Evolutionary conservation across 2,888 invertebrate species (phyloP).

Genomic region (Caenorhabditis auriculariae): DNA sequence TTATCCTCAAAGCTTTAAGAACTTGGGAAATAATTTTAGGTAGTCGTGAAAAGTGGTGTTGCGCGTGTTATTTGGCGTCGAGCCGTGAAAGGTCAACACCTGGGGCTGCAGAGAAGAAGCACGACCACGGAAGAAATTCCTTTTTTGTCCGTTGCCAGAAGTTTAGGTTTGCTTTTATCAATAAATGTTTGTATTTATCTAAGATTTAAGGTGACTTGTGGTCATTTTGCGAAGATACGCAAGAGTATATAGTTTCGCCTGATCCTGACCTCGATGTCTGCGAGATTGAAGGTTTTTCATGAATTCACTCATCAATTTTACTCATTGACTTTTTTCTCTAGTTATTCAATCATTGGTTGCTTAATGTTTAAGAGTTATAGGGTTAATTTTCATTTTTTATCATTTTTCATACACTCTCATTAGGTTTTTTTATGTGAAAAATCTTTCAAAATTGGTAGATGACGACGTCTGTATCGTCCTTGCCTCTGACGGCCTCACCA

Average conservation of each 20-base stretch:
- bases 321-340: too few relatives aligned
- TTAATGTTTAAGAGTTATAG: too few relatives aligned
- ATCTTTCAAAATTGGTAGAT: constrained; percentile 65
- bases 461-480: constrained; percentile 78
- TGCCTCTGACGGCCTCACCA: constrained; percentile 95
- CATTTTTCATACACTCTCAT: too few relatives aligned
- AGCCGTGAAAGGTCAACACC: constrained; percentile 78
- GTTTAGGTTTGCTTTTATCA: constrained; percentile 72
- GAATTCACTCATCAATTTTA: too few relatives aligned
- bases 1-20: too few relatives aligned
- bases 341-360: too few relatives aligned
- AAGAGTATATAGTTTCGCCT: constrained; percentile 94
- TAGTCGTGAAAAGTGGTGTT: constrained; percentile 77
- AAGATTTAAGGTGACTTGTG: constrained; percentile 79
- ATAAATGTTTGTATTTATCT: neutral
- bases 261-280: constrained; percentile 87
- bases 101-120: constrained; percentile 82
- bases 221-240: constrained; percentile 88
- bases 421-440: too few relatives aligned
- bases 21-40: constrained; percentile 39
- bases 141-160: constrained; percentile 91
- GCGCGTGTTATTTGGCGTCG: constrained; percentile 96
- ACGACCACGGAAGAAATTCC: constrained; percentile 91
- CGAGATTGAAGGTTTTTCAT: constrained; percentile 6
- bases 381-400: too few relatives aligned